phyloP scores from a whole-genome alignment of 1,140 invertebrate species.

The Pseudomyrmex pallidus region DNA sequence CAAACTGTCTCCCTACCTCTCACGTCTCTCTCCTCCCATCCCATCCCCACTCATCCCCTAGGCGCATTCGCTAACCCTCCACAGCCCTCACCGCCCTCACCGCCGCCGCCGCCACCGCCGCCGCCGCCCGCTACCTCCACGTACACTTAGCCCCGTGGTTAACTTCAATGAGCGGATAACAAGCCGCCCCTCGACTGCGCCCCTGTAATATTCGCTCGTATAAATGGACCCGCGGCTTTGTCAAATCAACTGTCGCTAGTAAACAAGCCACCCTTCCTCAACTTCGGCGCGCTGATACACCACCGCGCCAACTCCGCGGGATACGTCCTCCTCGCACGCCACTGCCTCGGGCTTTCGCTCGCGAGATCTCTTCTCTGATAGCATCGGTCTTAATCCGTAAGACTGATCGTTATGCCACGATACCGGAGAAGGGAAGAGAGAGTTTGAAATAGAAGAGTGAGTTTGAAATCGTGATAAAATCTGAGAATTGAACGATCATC shows the following conservation, averaged over 20 bases:
- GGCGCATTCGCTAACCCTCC: slow-evolving; percentile 9
- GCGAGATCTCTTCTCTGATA: slow-evolving; percentile 22
- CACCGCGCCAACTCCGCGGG: slow-evolving; percentile 25
- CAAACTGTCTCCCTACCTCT: slow-evolving; percentile 51
- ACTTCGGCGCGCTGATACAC: slow-evolving; percentile 62
- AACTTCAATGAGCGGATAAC: slow-evolving; percentile 86
- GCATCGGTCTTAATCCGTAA: slow-evolving; percentile 29
- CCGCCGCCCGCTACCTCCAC: slow-evolving; percentile 62
- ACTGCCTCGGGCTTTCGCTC: slow-evolving; percentile 47
- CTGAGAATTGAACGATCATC: no score
- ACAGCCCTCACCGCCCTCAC: background rate
- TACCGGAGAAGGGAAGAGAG: no score
- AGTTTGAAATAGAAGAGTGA: background rate
- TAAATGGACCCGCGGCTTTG: slow-evolving; percentile 84
- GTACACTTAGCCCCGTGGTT: slow-evolving; percentile 85
- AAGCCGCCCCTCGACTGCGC: slow-evolving; percentile 82
- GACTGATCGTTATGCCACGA: background rate
- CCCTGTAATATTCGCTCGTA: slow-evolving; percentile 83
- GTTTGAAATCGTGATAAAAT: background rate
- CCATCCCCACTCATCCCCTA: slow-evolving; percentile 5
- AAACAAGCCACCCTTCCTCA: slow-evolving; percentile 72
- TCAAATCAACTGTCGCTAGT: slow-evolving; percentile 85
- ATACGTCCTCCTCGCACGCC: slow-evolving; percentile 42
- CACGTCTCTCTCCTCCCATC: slow-evolving; percentile 25
- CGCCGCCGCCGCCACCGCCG: slow-evolving; percentile 11